A percentile compares a stretch with the other conserved stretches of the same genome.
Evolutionary conservation across 2,797 vertebrate genomes (phyloP).

Genomic region (Hafferia zeledoni): DNA sequence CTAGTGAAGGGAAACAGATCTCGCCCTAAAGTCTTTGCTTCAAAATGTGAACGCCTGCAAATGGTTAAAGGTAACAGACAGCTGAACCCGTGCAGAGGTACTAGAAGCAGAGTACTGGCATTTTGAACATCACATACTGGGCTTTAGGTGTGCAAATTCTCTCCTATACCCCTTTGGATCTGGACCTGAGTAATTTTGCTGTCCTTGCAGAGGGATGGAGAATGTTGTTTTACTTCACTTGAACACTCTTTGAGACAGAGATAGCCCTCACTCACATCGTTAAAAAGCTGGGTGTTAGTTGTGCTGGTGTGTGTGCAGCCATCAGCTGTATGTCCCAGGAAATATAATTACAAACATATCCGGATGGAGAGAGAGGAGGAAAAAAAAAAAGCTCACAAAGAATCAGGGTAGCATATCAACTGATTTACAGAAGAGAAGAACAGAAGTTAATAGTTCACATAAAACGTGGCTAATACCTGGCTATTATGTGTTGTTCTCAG

Average conservation of each 20-base stretch:
- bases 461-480: not conserved
- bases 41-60: not conserved
- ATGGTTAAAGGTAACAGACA: not conserved
- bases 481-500: not conserved
- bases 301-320: not conserved
- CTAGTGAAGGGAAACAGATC: not conserved
- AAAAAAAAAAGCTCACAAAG: not conserved
- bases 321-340: not conserved
- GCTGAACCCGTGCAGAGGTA: not conserved
- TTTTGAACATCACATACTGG: not conserved
- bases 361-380: not conserved
- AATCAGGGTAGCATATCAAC: not conserved
- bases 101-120: not conserved
- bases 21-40: not conserved
- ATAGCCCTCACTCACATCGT: not conserved
- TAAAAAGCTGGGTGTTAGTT: not conserved
- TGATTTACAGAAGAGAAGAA: not conserved
- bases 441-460: not conserved
- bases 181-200: not conserved
- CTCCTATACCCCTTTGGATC: not conserved
- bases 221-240: not conserved
- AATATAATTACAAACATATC: slow-evolving; percentile 39
- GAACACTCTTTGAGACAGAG: not conserved
- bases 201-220: not conserved
- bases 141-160: not conserved